Base-by-base conservation (phyloP, 2,113 vertebrate species). In the Caranx ignobilis region DNA sequence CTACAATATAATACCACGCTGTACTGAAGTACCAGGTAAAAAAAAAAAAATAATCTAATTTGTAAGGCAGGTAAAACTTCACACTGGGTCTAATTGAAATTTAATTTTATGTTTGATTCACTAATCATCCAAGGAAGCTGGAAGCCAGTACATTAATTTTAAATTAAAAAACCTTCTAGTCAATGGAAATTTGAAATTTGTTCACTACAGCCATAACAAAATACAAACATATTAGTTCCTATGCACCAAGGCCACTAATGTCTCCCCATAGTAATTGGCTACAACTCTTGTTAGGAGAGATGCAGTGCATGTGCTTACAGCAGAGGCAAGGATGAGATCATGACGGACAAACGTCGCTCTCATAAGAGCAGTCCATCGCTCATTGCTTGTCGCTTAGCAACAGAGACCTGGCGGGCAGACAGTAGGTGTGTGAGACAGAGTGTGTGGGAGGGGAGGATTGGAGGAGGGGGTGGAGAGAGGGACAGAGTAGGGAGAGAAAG, bases 331-430 rank as follows among this genome's bases (percentile, higher is more conserved):
- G 48, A 92, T 79, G 79, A 93, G 94, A 89, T 91, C 85, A 92
- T 88, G 88, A 90, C 77, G 91, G 93, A 94, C 93, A 94, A 95
- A 93, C 82, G 91, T 92, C 88, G 86, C 92, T 92, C 88, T 92
- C 92, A 91, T 90, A 93, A 94, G 93, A 94, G 92, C 93, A 92
- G 91, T 92, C 89, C 93, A 92, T 88, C 68, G 61, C 88, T 93
- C 91, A 81, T 79, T 66, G 89, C 90, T 77, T 91, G 94, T 96
- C 90, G 93, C 95, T 87, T 95, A 95, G 95, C 95, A 96, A 96
- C 95, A 95, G 90, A 94, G 92, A 94, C 92, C 92, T 93, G 94
- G 91, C 90, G 82, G 92, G 93, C 92, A 94, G 93, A 94, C 94
- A 85, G 93, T 94, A 94, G 94, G 94, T 95, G 94, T 93, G 91